Base-by-base conservation (phyloP, 2,113 vertebrate genomes). In the Budorcas taxicolor region DNA sequence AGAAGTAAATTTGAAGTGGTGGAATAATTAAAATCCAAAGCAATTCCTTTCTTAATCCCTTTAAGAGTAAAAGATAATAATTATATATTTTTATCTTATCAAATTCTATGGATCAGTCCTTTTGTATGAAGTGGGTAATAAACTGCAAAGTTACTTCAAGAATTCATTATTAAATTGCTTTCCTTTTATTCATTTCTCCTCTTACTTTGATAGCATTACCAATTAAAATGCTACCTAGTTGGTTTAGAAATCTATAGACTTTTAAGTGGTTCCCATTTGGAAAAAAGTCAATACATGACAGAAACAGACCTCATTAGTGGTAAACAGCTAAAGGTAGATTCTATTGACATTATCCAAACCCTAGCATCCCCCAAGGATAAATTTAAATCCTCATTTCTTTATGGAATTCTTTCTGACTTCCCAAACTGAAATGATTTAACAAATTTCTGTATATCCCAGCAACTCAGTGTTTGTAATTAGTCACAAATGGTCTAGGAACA, bases 201-300 rank as follows among this genome's bases (percentile, higher is more conserved):
- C 60, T 96, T 96, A 84, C 78, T 93, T 96, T 88, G 43, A 47
- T 94, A 98, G 60, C 3, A 33, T 53, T 64, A 88, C 29, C 53
- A 89, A 86, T 94, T 96, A 96, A 97, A 96, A 96, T 93, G 52
- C 21, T 93, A 89, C 43, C 58, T 86, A 82, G 33, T 45, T 2
- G 1, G 10, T 76, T 95, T 86, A 95, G 92, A 96, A 97, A 93
- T 58, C 67, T 83, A 31, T 94, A 87, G 87, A 94, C 52, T 52
- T 96, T 76, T 62, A 90, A 91, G 60, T 55, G 47, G 43, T 40
- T 96, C 81, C 21, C 31, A 80, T 92, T 96, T 87, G 57, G 58
- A 67, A 89, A 64, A 36, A 83, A 95, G 31, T 96, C 74, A 92
- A 50, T 92, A 87, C 2, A 40, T 74, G 50, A 57, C 50, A 71